phyloP scores from a whole-genome alignment of 2,113 vertebrate genomes.

The zebrafish (Danio rerio) region GRCz12tu NC_133194.1:29721001-29721500 shows the following conservation, averaged over 20 bases:
- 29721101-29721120: slow-evolving; percentile 48
- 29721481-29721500: no score
- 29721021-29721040: slow-evolving; percentile 17
- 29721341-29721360: no score
- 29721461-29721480: no score
- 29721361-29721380: no score
- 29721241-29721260: background rate
- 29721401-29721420: no score
- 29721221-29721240: no score
- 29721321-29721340: no score
- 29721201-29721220: background rate
- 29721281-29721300: background rate
- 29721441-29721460: no score
- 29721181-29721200: slow-evolving; percentile 34
- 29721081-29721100: slow-evolving; percentile 32
- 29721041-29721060: slow-evolving; percentile 41
- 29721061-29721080: slow-evolving; percentile 33
- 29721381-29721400: no score
- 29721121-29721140: slow-evolving; percentile 37
- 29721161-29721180: slow-evolving; percentile 31
- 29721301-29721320: background rate
- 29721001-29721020: background rate
- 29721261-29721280: background rate
- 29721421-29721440: no score
- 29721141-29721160: slow-evolving; percentile 44